These are phyloP conservation scores for Ashinkailepas kermadecensis DNA, from an alignment of 2,888 invertebrate species.

Conservation along the genomic window DNA sequence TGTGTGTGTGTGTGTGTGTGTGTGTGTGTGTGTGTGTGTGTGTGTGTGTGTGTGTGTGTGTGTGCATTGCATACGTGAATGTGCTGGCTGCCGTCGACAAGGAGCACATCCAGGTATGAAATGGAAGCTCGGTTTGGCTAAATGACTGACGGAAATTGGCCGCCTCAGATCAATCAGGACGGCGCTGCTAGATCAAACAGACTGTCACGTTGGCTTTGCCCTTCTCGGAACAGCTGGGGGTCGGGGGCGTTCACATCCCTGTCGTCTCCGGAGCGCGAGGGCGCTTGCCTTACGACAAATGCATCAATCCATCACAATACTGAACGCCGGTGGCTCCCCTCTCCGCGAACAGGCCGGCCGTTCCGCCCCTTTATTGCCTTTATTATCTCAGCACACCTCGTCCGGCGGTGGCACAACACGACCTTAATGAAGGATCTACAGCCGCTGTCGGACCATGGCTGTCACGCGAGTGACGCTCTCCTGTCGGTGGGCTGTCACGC, in stretches of 20 bases:
- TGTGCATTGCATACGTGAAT: no score
- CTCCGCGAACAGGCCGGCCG: not conserved
- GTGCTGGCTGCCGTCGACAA: no score
- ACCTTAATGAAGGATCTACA: not conserved
- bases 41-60: no score
- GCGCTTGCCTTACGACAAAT: not conserved
- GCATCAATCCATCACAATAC: not conserved
- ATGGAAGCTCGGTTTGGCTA: not conserved
- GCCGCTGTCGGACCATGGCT: no score
- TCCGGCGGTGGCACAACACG: not conserved
- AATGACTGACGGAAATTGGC: not conserved
- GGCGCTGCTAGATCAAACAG: not conserved
- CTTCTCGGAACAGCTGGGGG: not conserved
- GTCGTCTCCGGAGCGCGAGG: not conserved
- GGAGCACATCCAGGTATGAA: no score
- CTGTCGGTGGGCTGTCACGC: no score
- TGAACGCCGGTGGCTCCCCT: not conserved
- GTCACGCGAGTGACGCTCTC: no score
- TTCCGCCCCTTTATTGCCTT: not conserved
- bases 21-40: no score
- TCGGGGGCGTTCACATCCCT: not conserved
- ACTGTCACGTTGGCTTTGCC: not conserved
- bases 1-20: no score
- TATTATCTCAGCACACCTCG: slow-evolving; percentile 6
- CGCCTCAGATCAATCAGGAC: not conserved